Evolutionary conservation across 2,113 vertebrate species (phyloP).

Genomic region (Sinocyclocheilus anshuiensis): DNA sequence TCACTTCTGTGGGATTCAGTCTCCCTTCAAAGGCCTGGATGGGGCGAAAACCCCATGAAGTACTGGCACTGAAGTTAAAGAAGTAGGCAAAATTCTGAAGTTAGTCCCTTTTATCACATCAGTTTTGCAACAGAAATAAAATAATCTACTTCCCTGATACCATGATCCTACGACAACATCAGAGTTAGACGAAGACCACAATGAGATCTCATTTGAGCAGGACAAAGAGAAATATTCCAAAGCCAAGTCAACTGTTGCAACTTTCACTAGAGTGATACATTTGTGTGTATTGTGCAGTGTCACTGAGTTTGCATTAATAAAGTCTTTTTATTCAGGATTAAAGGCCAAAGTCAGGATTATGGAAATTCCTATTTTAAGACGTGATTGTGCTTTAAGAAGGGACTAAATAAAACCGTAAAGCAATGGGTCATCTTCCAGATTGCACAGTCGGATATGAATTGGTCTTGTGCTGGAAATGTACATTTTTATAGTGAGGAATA

Average conservation of each 20-base stretch:
- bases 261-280: background rate
- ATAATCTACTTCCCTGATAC: background rate
- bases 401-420: background rate
- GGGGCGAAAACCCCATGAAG: background rate
- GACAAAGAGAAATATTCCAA: background rate
- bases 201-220: background rate
- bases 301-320: background rate
- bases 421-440: background rate
- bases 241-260: background rate
- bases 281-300: background rate
- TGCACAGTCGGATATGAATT: background rate
- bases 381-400: background rate
- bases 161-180: background rate
- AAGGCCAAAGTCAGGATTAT: background rate
- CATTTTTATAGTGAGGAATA: background rate
- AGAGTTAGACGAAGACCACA: background rate
- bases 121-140: background rate
- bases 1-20: background rate
- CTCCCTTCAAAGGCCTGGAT: conserved; percentile 3
- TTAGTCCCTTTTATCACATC: conserved; percentile 5
- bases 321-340: background rate
- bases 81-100: background rate
- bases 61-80: conserved; percentile 21
- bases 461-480: background rate
- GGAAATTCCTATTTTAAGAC: background rate